Conservation (phyloP, 1,140 invertebrate species). For the Lucilia cuprina region DNA sequence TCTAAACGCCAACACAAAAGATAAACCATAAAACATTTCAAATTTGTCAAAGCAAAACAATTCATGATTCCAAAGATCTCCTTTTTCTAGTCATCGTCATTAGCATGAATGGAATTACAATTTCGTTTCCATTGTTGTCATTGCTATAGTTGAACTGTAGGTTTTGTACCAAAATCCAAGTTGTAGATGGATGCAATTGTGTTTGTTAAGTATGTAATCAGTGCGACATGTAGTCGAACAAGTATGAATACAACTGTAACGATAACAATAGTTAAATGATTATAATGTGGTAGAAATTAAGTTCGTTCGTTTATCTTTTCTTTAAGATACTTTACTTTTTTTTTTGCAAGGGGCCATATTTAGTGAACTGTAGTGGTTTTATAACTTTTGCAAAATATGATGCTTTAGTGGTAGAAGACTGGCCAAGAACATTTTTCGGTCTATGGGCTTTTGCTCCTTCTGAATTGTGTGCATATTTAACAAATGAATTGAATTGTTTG, state of each 20-base stretch:
- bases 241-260: neutral
- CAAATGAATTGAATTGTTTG: constrained; percentile 12
- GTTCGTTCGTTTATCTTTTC: neutral
- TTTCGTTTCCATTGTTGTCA: neutral
- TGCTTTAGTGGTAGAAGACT: neutral
- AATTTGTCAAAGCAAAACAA: no score
- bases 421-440: neutral
- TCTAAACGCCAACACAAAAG: no score
- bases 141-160: neutral
- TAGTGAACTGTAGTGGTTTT: neutral
- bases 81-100: neutral
- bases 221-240: constrained; percentile 22
- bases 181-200: constrained; percentile 27
- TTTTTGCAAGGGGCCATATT: no score
- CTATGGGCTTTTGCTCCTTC: neutral
- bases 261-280: constrained; percentile 28
- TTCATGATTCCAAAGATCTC: neutral
- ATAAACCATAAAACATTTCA: no score
- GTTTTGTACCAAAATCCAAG: neutral
- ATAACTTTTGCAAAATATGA: neutral
- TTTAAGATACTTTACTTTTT: neutral
- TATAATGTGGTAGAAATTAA: constrained; percentile 5
- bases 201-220: constrained; percentile 24
- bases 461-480: neutral
- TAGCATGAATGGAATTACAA: neutral